Percentiles rank a stretch among this genome's conserved stretches.
These are phyloP conservation scores for Henicopernis longicauda DNA, from an alignment of 2,113 vertebrate species.

Conservation along the genomic window DNA sequence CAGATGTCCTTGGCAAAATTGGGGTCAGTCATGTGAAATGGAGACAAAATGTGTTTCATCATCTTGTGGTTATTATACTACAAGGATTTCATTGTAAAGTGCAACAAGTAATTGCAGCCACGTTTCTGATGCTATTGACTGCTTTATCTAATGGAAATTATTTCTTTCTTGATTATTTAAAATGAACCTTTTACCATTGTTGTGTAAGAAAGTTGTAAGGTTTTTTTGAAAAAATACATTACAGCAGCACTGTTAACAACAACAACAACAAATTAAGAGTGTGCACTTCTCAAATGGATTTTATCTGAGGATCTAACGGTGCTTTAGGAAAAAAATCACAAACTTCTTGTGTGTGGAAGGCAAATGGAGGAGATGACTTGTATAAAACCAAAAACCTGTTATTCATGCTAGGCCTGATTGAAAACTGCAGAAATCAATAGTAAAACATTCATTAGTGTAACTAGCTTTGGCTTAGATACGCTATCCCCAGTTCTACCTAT, in stretches of 20 bases:
- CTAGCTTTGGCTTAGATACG: background rate
- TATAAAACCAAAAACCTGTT: background rate
- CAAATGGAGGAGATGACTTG: background rate
- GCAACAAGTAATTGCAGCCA: conserved; percentile 64
- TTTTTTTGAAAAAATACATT: background rate
- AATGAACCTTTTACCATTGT: conserved; percentile 48
- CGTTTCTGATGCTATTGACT: conserved; percentile 31
- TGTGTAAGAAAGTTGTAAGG: conserved; percentile 17
- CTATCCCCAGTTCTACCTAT: background rate
- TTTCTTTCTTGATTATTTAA: conserved; percentile 52
- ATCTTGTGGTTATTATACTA: conserved; percentile 38
- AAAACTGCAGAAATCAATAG: background rate
- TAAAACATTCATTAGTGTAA: background rate
- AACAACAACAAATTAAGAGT: background rate
- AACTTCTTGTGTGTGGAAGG: background rate
- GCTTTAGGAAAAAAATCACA: background rate
- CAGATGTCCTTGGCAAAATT: conserved; percentile 58
- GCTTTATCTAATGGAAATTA: conserved; percentile 47
- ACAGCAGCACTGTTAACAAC: background rate
- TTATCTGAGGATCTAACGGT: background rate
- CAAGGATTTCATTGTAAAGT: conserved; percentile 53
- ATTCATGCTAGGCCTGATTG: background rate
- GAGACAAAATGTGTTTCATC: conserved; percentile 44
- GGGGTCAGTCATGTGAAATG: conserved; percentile 43
- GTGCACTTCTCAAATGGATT: background rate